A percentile compares a stretch with the other conserved stretches of the same genome.
Conservation (phyloP, 2,113 vertebrate species). For the Caracal caracal region DNA sequence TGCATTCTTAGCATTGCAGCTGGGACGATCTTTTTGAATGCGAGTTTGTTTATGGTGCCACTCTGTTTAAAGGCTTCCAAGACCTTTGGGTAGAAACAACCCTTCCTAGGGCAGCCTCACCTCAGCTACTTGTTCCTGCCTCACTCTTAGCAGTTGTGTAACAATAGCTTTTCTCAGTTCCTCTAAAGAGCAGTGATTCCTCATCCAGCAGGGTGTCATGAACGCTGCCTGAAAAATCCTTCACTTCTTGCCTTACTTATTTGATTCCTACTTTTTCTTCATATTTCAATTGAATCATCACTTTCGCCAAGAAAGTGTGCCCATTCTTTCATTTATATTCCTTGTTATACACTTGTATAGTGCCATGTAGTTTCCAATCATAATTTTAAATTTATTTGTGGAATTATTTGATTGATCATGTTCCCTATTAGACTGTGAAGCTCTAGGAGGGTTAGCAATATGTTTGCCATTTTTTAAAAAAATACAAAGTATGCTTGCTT, state of each 20-base stretch:
- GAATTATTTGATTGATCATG: background rate
- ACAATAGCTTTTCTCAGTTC: background rate
- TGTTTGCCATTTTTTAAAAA: background rate
- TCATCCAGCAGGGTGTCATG: background rate
- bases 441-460: background rate
- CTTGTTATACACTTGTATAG: background rate
- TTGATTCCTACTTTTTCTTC: background rate
- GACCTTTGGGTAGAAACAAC: background rate
- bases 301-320: background rate
- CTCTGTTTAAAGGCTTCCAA: background rate
- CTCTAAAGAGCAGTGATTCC: too few species aligned
- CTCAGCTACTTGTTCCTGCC: background rate
- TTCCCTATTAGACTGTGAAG: background rate
- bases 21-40: background rate
- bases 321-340: background rate
- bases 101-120: background rate
- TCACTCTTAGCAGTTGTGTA: background rate
- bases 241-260: background rate
- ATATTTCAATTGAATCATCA: background rate
- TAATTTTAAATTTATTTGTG: background rate
- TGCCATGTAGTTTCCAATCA: background rate
- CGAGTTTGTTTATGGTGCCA: background rate
- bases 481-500: background rate
- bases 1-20: background rate
- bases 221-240: background rate